Evolutionary conservation across 2,797 vertebrate species (phyloP).

Genomic region (Pterois miles): DNA sequence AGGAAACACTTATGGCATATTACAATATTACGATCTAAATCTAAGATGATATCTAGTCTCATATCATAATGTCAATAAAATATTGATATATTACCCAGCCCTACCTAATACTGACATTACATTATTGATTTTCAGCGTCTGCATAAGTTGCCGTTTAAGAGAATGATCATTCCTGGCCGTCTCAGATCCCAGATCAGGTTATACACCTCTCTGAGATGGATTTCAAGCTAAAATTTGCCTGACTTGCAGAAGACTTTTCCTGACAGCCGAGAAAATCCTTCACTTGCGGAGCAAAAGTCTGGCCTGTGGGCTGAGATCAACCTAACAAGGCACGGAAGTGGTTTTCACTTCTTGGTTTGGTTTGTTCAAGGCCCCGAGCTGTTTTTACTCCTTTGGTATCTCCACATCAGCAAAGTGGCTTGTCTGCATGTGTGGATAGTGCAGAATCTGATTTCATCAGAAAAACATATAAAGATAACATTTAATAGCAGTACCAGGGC

Average conservation of each 20-base stretch:
- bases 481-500: background rate
- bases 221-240: background rate
- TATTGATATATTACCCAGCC: too few relatives aligned
- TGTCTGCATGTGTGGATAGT: slow-evolving; percentile 25
- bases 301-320: slow-evolving; percentile 19
- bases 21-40: too few relatives aligned
- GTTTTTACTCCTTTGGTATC: slow-evolving; percentile 55
- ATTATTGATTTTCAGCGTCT: background rate
- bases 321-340: slow-evolving; percentile 52
- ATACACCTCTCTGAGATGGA: background rate
- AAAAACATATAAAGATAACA: background rate
- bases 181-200: slow-evolving; percentile 6
- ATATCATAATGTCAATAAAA: too few relatives aligned
- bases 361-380: slow-evolving; percentile 56
- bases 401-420: slow-evolving; percentile 61
- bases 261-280: slow-evolving; percentile 29
- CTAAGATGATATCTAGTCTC: too few relatives aligned
- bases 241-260: slow-evolving; percentile 25
- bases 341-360: slow-evolving; percentile 45
- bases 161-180: background rate
- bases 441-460: background rate
- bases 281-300: slow-evolving; percentile 21
- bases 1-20: too few relatives aligned
- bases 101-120: background rate
- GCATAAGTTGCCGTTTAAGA: background rate